Conservation (phyloP, 2,888 invertebrate genomes). For the Noctua pronuba region DNA sequence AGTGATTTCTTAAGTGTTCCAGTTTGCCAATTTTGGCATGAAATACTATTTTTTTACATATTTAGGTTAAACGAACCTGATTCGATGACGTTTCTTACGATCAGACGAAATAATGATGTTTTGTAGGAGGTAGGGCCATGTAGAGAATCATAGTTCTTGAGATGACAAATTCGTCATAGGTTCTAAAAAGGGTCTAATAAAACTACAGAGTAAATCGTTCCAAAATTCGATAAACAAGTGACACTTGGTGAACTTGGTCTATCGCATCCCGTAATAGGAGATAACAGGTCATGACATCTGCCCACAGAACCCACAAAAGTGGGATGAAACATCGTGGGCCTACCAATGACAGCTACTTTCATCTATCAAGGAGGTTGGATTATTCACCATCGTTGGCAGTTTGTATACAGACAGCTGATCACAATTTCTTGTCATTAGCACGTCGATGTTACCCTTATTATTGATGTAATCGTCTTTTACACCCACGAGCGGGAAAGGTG, state of each 20-base stretch:
- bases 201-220: not conserved
- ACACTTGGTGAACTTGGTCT: not conserved
- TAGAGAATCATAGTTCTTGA: not conserved
- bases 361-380: conserved; percentile 7
- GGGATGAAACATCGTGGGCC: not conserved
- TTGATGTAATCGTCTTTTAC: conserved; percentile 11
- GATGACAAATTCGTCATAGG: not conserved
- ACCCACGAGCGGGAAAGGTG: conserved; percentile 9
- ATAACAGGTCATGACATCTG: conserved; percentile 7
- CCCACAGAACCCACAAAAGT: not conserved
- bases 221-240: not conserved
- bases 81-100: conserved; percentile 6
- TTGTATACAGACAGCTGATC: conserved; percentile 4
- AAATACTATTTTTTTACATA: not conserved
- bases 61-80: conserved; percentile 16
- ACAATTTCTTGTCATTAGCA: conserved; percentile 20
- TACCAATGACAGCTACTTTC: conserved; percentile 7
- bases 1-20: conserved; percentile 20
- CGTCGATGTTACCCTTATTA: conserved; percentile 16
- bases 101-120: not conserved
- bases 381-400: not conserved
- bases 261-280: not conserved
- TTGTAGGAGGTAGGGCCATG: not conserved
- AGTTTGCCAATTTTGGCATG: conserved; percentile 34
- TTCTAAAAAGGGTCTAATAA: not conserved